Evolutionary conservation across 2,797 vertebrate genomes (phyloP).

Genomic region (Parauchenoglanis punctatus): DNA sequence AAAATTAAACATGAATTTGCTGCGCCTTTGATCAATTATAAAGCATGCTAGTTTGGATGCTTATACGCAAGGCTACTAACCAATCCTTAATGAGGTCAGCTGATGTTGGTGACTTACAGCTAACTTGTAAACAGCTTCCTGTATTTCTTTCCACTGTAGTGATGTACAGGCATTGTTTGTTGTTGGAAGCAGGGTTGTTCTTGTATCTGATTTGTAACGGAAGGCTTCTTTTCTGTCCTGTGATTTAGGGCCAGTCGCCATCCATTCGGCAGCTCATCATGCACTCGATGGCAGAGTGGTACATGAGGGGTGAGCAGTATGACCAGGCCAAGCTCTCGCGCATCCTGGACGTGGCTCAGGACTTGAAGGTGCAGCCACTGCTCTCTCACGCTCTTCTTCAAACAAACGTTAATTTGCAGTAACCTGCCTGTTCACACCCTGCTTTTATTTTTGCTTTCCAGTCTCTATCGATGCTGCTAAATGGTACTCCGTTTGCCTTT

Average conservation of each 20-base stretch:
- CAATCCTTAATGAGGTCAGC: no score
- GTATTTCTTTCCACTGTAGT: background rate
- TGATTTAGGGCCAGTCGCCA: conserved; percentile 91
- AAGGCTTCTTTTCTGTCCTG: background rate
- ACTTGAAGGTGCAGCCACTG: conserved; percentile 87
- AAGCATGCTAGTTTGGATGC: background rate
- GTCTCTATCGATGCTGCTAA: conserved; percentile 99
- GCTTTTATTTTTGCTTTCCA: conserved; percentile 63
- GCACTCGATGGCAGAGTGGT: conserved; percentile 99
- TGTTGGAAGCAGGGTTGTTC: background rate
- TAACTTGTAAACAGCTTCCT: background rate
- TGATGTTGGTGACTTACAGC: background rate
- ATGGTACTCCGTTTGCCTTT: conserved; percentile 99
- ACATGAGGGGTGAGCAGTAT: conserved; percentile 99
- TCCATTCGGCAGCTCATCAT: conserved; percentile 99
- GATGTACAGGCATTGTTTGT: background rate
- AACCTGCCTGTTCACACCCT: background rate
- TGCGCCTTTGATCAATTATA: background rate
- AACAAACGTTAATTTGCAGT: background rate
- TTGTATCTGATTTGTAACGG: background rate
- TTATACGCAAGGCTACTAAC: background rate
- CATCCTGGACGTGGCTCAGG: conserved; percentile 98
- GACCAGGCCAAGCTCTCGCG: conserved; percentile 98
- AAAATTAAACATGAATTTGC: background rate
- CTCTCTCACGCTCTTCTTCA: background rate